Percentiles rank a stretch among this genome's conserved stretches.
Evolutionary conservation across 2,888 invertebrate species (phyloP).

Genomic region (Drosophila subquinaria): DNA sequence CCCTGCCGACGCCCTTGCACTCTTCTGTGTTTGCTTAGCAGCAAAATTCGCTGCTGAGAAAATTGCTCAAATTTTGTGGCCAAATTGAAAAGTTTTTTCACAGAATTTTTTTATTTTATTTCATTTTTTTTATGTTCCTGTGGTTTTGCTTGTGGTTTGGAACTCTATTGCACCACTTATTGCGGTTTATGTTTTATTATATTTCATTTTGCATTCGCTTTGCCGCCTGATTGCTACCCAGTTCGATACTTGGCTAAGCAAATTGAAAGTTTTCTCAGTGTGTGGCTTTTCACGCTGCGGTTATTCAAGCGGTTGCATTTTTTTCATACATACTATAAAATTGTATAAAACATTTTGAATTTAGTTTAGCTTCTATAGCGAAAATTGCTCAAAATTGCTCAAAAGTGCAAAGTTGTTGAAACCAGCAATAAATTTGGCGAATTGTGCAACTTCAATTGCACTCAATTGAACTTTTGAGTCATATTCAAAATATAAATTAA

Average conservation of each 20-base stretch:
- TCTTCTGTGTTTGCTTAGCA: conserved; percentile 8
- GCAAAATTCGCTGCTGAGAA: conserved; percentile 46
- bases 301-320: conserved; percentile 43
- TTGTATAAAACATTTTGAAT: conserved; percentile 56
- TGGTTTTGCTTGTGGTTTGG: conserved; percentile 12
- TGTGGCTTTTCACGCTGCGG: conserved; percentile 40
- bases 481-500: conserved; percentile 6
- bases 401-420: conserved; percentile 66
- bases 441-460: conserved; percentile 48
- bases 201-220: conserved; percentile 42
- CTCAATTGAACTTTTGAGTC: conserved; percentile 30
- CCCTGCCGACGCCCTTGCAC: no score
- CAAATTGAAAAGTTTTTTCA: conserved; percentile 73
- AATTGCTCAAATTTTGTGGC: conserved; percentile 67
- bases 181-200: conserved; percentile 63
- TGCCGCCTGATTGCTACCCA: conserved; percentile 54
- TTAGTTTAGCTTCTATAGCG: conserved; percentile 35
- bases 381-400: conserved; percentile 63
- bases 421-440: conserved; percentile 49
- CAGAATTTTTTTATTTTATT: conserved; percentile 26
- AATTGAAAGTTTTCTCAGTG: conserved; percentile 70
- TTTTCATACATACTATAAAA: conserved; percentile 38
- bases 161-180: conserved; percentile 32
- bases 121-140: conserved; percentile 25
- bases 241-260: conserved; percentile 63